Evolutionary conservation across 2,113 vertebrate genomes (phyloP).

Genomic region (Ifrita kowaldi): DNA sequence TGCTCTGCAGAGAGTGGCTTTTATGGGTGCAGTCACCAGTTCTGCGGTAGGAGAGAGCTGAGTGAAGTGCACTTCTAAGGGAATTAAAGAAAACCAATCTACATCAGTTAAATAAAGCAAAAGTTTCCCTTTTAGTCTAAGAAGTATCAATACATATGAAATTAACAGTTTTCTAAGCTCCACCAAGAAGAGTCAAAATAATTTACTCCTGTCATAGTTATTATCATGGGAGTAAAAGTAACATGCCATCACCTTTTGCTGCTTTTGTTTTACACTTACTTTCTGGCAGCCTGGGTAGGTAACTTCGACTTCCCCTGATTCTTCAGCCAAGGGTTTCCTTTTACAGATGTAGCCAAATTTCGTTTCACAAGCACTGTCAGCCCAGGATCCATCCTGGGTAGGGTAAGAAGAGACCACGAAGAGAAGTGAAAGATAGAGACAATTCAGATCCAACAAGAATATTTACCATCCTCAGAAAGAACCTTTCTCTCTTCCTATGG

Average conservation of each 20-base stretch:
- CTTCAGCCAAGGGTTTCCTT: slow-evolving; percentile 75
- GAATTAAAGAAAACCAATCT: background rate
- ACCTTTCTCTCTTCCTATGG: background rate
- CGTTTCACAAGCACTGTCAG: slow-evolving; percentile 83
- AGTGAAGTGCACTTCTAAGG: background rate
- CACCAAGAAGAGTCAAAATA: background rate
- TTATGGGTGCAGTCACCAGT: background rate
- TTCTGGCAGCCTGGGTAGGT: slow-evolving; percentile 77
- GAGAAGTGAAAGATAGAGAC: background rate
- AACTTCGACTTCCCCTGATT: slow-evolving; percentile 45
- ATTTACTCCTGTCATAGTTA: background rate
- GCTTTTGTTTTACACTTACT: slow-evolving; percentile 70
- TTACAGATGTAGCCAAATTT: slow-evolving; percentile 86
- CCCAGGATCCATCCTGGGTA: slow-evolving; percentile 85
- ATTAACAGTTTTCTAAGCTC: background rate
- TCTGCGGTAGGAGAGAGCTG: background rate
- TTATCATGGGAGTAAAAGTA: background rate
- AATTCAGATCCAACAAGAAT: background rate
- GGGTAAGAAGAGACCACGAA: background rate
- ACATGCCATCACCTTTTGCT: fast-evolving
- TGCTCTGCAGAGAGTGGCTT: background rate
- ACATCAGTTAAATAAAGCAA: background rate
- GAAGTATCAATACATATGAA: background rate
- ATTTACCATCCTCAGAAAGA: background rate
- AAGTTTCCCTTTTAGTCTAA: background rate